Percentiles rank a stretch among this genome's conserved stretches.
Conservation (phyloP, 2,888 invertebrate species). For the Cartodere bifasciata region DNA sequence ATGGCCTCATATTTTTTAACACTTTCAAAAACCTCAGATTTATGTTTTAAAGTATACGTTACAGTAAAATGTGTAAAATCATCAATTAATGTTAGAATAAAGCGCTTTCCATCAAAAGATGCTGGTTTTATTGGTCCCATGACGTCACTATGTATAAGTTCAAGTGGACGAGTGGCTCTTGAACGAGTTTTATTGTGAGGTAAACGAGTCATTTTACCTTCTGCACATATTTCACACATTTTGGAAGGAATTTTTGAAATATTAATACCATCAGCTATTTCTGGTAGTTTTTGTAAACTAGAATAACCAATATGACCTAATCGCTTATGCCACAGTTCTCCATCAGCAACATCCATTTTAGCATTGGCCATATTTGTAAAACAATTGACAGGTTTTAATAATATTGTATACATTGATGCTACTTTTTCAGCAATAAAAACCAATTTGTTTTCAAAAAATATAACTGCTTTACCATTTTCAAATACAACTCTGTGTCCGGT, state of each 20-base stretch:
- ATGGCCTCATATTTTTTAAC: slow-evolving; percentile 20
- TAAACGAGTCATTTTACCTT: slow-evolving; percentile 20
- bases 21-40: slow-evolving; percentile 6
- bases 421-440: slow-evolving; percentile 1
- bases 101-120: slow-evolving; percentile 19
- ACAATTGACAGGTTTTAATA: no score
- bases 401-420: slow-evolving; percentile 5
- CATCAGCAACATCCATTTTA: no score
- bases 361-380: no score
- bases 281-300: slow-evolving; percentile 8
- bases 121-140: slow-evolving; percentile 23
- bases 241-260: slow-evolving; percentile 12
- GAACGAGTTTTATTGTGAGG: slow-evolving; percentile 16
- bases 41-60: slow-evolving; percentile 15
- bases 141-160: slow-evolving; percentile 23
- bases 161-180: slow-evolving; percentile 21
- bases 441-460: slow-evolving; percentile 5
- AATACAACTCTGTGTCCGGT: slow-evolving; percentile 20
- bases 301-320: slow-evolving; percentile 15
- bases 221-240: slow-evolving; percentile 26
- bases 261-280: slow-evolving; percentile 11
- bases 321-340: slow-evolving; percentile 15
- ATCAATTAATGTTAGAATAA: slow-evolving; percentile 25
- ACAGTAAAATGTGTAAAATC: slow-evolving; percentile 25
- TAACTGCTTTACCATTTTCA: slow-evolving; percentile 17